Conservation (phyloP, 2,888 invertebrate genomes). For the Pristionchus entomophagus region DNA sequence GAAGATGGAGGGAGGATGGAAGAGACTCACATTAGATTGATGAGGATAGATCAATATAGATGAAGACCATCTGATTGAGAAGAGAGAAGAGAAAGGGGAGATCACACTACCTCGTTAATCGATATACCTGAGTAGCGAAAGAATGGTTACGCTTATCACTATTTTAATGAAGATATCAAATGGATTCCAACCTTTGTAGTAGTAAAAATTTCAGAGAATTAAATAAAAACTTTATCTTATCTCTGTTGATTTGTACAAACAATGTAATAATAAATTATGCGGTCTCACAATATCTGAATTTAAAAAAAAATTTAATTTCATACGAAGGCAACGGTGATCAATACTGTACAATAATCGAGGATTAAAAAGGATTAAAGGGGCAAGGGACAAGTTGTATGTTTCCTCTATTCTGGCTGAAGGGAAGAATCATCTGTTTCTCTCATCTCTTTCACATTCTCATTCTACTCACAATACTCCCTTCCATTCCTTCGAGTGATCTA, state of each 20-base stretch:
- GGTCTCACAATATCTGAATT: not conserved
- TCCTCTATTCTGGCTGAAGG: not conserved
- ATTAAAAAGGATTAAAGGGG: not conserved
- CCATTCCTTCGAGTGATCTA: slow-evolving; percentile 54
- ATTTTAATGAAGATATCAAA: not conserved
- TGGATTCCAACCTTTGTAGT: not conserved
- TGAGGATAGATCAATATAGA: not conserved
- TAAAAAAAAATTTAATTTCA: not conserved
- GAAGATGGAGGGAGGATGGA: not conserved
- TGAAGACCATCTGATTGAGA: not conserved
- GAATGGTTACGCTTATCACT: too few species aligned
- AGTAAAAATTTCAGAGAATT: not conserved
- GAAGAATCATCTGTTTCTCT: not conserved
- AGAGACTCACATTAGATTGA: not conserved
- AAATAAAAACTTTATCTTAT: not conserved
- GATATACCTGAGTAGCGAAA: too few species aligned
- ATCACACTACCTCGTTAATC: not conserved
- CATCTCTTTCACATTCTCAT: slow-evolving; percentile 11
- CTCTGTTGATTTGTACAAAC: not conserved
- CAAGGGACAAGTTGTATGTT: not conserved
- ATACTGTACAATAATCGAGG: not conserved
- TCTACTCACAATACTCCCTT: slow-evolving; percentile 17
- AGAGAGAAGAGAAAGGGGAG: not conserved
- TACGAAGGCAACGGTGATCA: not conserved
- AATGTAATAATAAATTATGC: not conserved